Evolutionary conservation across 2,113 vertebrate species (phyloP).

Genomic region (chimpanzee (Pan troglodytes)): NHGRI_mPanTro3-v2.1_pri NC_072419.2:61777501-61778000

Average conservation of each 20-base stretch:
- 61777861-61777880: not conserved
- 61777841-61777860: not conserved
- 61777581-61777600: not conserved
- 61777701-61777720: not conserved
- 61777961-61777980: not conserved
- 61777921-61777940: not conserved
- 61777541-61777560: not conserved
- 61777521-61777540: not conserved
- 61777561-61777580: rapidly evolving
- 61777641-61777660: no score
- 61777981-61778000: not conserved
- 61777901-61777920: not conserved
- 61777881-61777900: no score
- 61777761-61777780: rapidly evolving
- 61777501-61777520: not conserved
- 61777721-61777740: rapidly evolving
- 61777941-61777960: not conserved
- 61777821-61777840: not conserved
- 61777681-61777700: not conserved
- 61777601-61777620: not conserved
- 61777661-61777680: not conserved
- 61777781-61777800: rapidly evolving
- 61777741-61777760: not conserved
- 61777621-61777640: not conserved
- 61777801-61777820: not conserved